Evolutionary conservation across 2,888 invertebrate genomes (phyloP), one percentile per base, ranked within the genome.

Genomic region (Acleris cristana): DNA sequence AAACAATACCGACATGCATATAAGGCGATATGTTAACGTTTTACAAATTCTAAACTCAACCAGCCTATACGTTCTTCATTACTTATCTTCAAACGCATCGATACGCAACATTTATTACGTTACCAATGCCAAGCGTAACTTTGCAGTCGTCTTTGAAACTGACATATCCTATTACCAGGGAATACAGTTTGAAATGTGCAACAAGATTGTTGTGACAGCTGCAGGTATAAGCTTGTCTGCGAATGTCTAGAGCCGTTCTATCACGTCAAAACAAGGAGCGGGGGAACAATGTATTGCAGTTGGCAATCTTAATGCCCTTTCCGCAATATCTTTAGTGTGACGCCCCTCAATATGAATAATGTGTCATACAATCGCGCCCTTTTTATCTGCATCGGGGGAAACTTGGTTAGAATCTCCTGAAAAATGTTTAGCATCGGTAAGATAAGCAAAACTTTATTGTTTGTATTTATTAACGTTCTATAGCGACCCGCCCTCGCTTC

Each of bases 51-150:
- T 79, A 83, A 84, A 84, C 84, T 79, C 81, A 83, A 85, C 82
- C 80, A 88, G 87, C 86, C 75, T 70, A 73, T 74, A 89, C 86
- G 86, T 86, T 86, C 83, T 88, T 90, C 91, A 90, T 91, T 88
- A 91, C 90, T 89, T 90, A 92, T 91, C 91, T 90, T 90, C 89
- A 91, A 87, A 89, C 87, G 88, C 92, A 90, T 91, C 90, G 89
- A 90, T 90, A 89, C 90, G 88, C 88, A 88, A 88, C 91, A 92
- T 92, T 92, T 92, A 91, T 92, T 89, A 90, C 85, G 81, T 75
- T 82, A 80, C 77, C 74, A 78, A 80, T 77, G 73, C 76, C 86
- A 75, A 84, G 74, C 21, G 64, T 73, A 73, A 19, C 10, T 54
- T 40, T 65, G 26, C 73, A 48, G 4, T 54, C 53, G 10, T 3